Percentiles rank a stretch among this genome's conserved stretches.
Evolutionary conservation across 2,888 invertebrate genomes (phyloP).

Genomic region (Trissolcus brochymenae): DNA sequence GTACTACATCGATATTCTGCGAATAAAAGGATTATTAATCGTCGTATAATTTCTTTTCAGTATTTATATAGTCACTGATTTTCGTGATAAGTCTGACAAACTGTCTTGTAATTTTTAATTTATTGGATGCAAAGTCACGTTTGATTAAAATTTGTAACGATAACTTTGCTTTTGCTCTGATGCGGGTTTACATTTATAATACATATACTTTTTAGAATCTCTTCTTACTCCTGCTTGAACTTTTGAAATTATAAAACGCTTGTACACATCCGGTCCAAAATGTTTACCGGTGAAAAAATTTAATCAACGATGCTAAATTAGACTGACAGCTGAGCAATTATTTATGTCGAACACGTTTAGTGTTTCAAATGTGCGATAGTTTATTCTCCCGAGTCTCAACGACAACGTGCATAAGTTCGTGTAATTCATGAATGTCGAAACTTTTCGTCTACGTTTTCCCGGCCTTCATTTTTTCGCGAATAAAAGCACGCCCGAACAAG

Average conservation of each 20-base stretch:
- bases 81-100: conserved; percentile 7
- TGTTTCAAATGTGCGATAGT: conserved; percentile 29
- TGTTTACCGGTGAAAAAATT: not conserved
- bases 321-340: conserved; percentile 34
- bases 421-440: conserved; percentile 42
- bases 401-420: conserved; percentile 32
- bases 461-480: conserved; percentile 8
- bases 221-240: conserved; percentile 13
- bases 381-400: conserved; percentile 25
- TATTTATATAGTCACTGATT: conserved; percentile 18
- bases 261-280: not conserved
- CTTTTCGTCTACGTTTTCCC: conserved; percentile 29
- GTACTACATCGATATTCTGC: not conserved
- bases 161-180: not conserved
- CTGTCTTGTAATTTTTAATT: conserved; percentile 5
- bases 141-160: conserved; percentile 31
- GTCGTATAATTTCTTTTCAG: conserved; percentile 10
- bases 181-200: not conserved
- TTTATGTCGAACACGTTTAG: conserved; percentile 35
- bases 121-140: conserved; percentile 18
- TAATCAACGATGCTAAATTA: not conserved
- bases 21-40: not conserved
- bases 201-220: conserved; percentile 33
- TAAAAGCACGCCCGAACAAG: conserved; percentile 4
- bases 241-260: no score